Percentiles rank a stretch among this genome's conserved stretches.
Evolutionary conservation across 2,113 vertebrate genomes (phyloP).

Genomic region (Raja brachyura): DNA sequence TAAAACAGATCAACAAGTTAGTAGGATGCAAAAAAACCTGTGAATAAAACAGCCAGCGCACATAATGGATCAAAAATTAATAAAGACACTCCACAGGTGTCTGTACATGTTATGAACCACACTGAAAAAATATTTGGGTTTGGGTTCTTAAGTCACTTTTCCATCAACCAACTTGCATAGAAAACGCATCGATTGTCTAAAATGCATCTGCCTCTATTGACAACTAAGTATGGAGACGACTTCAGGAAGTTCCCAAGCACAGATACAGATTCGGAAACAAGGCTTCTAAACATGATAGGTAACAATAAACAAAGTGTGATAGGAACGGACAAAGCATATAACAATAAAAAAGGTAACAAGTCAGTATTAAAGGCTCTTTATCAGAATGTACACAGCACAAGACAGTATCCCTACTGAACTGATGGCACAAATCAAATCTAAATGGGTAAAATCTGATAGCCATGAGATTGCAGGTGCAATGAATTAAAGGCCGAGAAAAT

Average conservation of each 20-base stretch:
- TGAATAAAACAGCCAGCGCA: neutral
- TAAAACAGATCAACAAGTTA: neutral
- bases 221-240: neutral
- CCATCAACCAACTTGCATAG: neutral
- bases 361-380: too few relatives aligned
- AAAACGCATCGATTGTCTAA: neutral
- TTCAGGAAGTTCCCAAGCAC: neutral
- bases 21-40: neutral
- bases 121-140: neutral
- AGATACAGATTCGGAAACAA: neutral
- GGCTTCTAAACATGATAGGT: neutral
- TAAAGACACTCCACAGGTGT: neutral
- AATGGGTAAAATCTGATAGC: too few relatives aligned
- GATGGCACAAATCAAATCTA: too few relatives aligned
- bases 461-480: too few relatives aligned
- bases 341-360: too few relatives aligned
- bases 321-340: too few relatives aligned
- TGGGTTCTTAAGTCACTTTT: neutral
- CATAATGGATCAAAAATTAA: neutral
- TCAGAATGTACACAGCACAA: too few relatives aligned
- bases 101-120: neutral
- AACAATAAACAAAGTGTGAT: too few relatives aligned
- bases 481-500: too few relatives aligned
- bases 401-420: too few relatives aligned
- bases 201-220: neutral